Base-by-base conservation (phyloP, 2,797 vertebrate genomes). In the Nannoperca australis region DNA sequence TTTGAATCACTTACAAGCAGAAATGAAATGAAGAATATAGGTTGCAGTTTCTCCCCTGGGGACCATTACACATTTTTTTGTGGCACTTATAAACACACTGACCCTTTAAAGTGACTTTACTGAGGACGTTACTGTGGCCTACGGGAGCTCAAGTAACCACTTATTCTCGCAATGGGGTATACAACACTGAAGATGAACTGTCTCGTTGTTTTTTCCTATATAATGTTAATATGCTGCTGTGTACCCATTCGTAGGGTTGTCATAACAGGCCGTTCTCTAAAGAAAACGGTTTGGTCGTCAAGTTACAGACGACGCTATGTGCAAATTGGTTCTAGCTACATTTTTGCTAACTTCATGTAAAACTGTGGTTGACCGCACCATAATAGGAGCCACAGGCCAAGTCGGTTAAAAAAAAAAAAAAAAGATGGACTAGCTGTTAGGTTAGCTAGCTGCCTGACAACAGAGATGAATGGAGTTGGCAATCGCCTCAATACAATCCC, bases 381-480 rank as follows among this genome's bases (percentile, higher is more conserved):
- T 1, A 60, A 5, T 0, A 54, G 24, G 45, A 79, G 20, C 24
- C 27, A 69, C 27, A 45, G 50, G 58, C 38, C 69, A 51, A 10
- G 14, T 34, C 27, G 18, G 7, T 27, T n/a, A n/a, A 27, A 27
- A 27, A 27, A 27, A 27, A 27, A 27, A 24, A 61, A 30, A 61
- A 58, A 7, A 81, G 15, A n/a, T 47, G 8, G 86, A 62, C 51
- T 64, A 11, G 36, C 36, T 38, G 36, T 38, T 38, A 4, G n/a
- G 53, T 76, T 64, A 82, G 75, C 79, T 80, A 78, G 84, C 82
- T 85, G 69, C 76, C 51, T 76, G 64, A 79, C 74, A 88, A 84
- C 79, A 20, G 73, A 59, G 85, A 91, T 88, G 82, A 82, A 87
- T 85, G 81, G 82, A 81, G 76, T 54, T 82, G n/a, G 14, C 51